Evolutionary conservation across 2,888 invertebrate species (phyloP), one percentile per base, ranked within the genome.

Genomic region (Halocaridina rubra): DNA sequence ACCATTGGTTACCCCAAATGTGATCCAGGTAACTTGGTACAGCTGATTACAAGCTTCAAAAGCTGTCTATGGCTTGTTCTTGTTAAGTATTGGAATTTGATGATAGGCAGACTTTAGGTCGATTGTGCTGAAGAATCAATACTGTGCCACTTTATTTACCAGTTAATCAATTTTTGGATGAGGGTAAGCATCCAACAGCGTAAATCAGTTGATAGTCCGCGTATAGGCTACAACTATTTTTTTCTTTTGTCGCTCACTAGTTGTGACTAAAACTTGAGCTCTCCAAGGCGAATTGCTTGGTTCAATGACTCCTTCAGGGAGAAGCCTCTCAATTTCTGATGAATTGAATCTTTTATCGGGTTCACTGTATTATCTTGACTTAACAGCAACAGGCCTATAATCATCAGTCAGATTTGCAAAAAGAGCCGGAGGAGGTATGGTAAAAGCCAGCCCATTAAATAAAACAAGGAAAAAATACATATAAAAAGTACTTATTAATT

Each of bases 1-100:
- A 13, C 76, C 67, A 13, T 76, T 76, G 2, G 76, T 76, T 10
- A 76, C 61, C 8, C 61, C 29, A 29, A 78, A 78, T 7, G 30
- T 29, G 0, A 79, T 19, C 3, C 79, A n/a, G 8, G 32, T 5
- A 29, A 79, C 64, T 33, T 79, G 69, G 46, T 46, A 46, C n/a
- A n/a, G n/a, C n/a, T n/a, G n/a, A n/a, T n/a, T n/a, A n/a, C n/a
- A n/a, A n/a, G 79, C 53, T 19, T 79, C 32, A 33, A 79, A 79
- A 10, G 79, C 32, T 8, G 69, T 79, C 33, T 3, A 74, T n/a
- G 3, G 16, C 39, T 32, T 74, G 69, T 30, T 39, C 5, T 46
- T 39, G 4, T 79, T 39, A n/a, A n/a, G 53, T 19, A 71, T 22
- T 13, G 24, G 69, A 3, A 27, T 16, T 19, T 59, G 67, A n/a